Conservation (phyloP, 2,888 invertebrate species). For the Chaitophorus viminalis region DNA sequence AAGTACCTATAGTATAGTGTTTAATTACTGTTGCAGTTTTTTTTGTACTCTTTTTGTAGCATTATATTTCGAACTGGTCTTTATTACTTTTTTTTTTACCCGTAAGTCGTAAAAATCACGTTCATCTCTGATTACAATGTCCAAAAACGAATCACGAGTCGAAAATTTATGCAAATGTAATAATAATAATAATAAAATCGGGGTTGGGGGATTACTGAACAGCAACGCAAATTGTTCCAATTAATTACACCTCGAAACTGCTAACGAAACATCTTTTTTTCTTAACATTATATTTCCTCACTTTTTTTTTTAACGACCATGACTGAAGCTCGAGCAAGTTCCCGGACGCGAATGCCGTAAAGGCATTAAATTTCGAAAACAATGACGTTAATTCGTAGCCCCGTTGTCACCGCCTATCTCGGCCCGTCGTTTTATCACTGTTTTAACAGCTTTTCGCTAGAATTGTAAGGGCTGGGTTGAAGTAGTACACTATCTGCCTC, state of each 20-base stretch:
- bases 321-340: neutral
- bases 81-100: slow-evolving; percentile 26
- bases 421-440: slow-evolving; percentile 52
- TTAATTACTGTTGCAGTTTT: slow-evolving; percentile 8
- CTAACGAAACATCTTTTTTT: slow-evolving; percentile 39
- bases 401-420: slow-evolving; percentile 28
- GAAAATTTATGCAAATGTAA: slow-evolving; percentile 57
- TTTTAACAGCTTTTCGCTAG: slow-evolving; percentile 58
- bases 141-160: slow-evolving; percentile 28
- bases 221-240: slow-evolving; percentile 50
- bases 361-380: slow-evolving; percentile 55
- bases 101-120: slow-evolving; percentile 45
- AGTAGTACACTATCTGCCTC: neutral
- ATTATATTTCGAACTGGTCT: neutral
- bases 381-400: slow-evolving; percentile 58
- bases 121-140: slow-evolving; percentile 54
- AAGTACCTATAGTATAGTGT: neutral
- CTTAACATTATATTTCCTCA: slow-evolving; percentile 28
- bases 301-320: slow-evolving; percentile 30
- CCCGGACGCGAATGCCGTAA: slow-evolving; percentile 17
- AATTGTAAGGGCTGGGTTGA: neutral
- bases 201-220: neutral
- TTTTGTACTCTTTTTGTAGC: neutral
- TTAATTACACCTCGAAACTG: slow-evolving; percentile 56
- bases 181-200: slow-evolving; percentile 40